Evolutionary conservation across 2,113 vertebrate genomes (phyloP), one percentile per base, ranked within the genome.

Genomic region (Oostethus manadensis): DNA sequence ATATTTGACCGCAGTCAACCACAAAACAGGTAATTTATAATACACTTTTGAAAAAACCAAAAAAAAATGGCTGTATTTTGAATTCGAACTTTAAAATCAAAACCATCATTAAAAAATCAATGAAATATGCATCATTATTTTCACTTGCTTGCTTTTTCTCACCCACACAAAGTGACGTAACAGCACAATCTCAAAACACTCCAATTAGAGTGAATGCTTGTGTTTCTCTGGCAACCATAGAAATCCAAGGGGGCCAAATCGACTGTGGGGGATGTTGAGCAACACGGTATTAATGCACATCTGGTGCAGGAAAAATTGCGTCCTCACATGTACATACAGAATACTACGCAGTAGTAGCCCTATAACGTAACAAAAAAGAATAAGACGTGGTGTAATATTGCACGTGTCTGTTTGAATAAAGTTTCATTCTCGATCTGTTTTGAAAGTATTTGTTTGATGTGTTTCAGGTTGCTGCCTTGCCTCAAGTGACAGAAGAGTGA

Each of bases 401-500:
- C 59, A 54, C 3, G 11, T n/a, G 4, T 40, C 40, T 43, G 0
- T 21, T n/a, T 22, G 5, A 59, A 69, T 38, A 45, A 21, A 20
- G n/a, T 40, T 3, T 40, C 38, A 40, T 18, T 18, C 29, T 33
- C n/a, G n/a, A 3, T 14, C 7, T 17, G 11, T 53, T 22, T 40
- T 56, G 4, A 20, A 43, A 15, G 13, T 47, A 5, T 68, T 64
- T 73, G 14, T 9, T 55, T 1, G 38, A 68, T 22, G 9, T 49
- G 18, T 71, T 58, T 60, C 70, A 90, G 88, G 74, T 80, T 88
- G 82, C 75, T 89, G 84, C 85, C 73, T 84, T 78, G 79, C 83
- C 80, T 88, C 91, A 93, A 92, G 90, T 87, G 38, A 92, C 89
- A 53, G 91, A 93, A 84, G 90, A 85, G 0, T 88, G 80, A 8